Percentiles rank a stretch among this genome's conserved stretches.
These are phyloP conservation scores for Nicator chloris DNA, from an alignment of 2,113 vertebrate species.

Conservation along the genomic window DNA sequence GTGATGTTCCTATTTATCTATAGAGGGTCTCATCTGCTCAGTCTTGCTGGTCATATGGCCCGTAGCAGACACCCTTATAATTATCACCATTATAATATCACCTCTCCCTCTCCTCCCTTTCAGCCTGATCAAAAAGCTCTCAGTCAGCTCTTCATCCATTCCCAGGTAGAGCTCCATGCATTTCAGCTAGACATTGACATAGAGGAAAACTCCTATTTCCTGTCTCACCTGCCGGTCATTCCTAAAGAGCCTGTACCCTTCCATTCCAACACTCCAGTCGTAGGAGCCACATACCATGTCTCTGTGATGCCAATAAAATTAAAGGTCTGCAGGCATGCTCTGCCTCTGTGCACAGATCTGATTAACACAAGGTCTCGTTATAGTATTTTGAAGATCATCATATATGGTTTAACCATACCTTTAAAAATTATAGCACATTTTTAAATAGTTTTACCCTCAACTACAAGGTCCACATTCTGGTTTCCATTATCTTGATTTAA, in stretches of 20 bases:
- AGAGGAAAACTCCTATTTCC: background rate
- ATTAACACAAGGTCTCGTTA: background rate
- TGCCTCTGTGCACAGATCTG: background rate
- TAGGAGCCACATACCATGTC: background rate
- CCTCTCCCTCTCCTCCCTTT: background rate
- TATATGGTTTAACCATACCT: background rate
- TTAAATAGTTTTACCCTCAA: background rate
- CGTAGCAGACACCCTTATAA: background rate
- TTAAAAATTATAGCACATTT: background rate
- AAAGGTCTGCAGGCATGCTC: background rate
- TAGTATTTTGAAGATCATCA: background rate
- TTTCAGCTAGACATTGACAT: background rate
- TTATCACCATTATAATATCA: background rate
- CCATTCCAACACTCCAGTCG: background rate
- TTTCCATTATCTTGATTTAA: background rate
- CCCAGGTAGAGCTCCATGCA: background rate
- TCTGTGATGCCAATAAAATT: background rate
- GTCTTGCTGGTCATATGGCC: background rate
- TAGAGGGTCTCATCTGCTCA: background rate
- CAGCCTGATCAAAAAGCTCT: background rate
- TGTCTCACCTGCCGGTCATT: background rate
- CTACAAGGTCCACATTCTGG: background rate
- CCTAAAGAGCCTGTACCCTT: background rate
- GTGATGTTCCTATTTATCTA: fast-evolving
- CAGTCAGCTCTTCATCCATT: background rate